Evolutionary conservation across 2,888 invertebrate genomes (phyloP), one percentile per base, ranked within the genome.

Genomic region (Callinectes sapidus): DNA sequence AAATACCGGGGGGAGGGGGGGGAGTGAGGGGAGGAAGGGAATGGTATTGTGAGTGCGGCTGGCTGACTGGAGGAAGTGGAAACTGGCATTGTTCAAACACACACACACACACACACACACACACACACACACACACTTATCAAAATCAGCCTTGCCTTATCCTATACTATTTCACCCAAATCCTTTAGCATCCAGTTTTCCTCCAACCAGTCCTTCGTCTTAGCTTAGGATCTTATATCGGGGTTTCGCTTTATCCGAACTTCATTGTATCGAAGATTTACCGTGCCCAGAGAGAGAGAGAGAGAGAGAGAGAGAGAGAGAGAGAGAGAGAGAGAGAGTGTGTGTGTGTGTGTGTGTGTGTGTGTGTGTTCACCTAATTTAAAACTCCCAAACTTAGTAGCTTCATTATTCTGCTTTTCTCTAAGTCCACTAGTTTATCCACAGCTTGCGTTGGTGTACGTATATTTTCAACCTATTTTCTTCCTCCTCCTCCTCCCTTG

Each of bases 91-190:
- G 71, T 71, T 71, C 71, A 71, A 23, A 71, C 71, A 71, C 71
- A 71, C 71, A 71, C 71, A 81, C 81, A 81, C 81, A 81, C 81
- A 81, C 81, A 81, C 81, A 81, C 81, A 81, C 81, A 81, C 81
- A 81, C 81, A 81, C 81, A 81, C 81, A 81, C 81, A 81, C 81
- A 35, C 81, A 14, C 35, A 81, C 35, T 35, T 81, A 81, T 81
- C 32, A 81, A 81, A 35, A 81, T 71, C 71, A 71, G 71, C 71
- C 71, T 71, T 71, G 71, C 71, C 71, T 71, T 71, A 71, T 71
- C 71, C 71, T 28, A 28, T 71, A 28, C 71, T 71, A 71, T 71
- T 71, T 71, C 71, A 71, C 71, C 28, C 10, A 71, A 71, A 71
- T 28, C 71, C 71, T 71, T 10, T 8, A n/a, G 71, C n/a, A 71